Evolutionary conservation across 1,140 invertebrate genomes (phyloP), one percentile per base, ranked within the genome.

Genomic region (Ceratitis capitata): DNA sequence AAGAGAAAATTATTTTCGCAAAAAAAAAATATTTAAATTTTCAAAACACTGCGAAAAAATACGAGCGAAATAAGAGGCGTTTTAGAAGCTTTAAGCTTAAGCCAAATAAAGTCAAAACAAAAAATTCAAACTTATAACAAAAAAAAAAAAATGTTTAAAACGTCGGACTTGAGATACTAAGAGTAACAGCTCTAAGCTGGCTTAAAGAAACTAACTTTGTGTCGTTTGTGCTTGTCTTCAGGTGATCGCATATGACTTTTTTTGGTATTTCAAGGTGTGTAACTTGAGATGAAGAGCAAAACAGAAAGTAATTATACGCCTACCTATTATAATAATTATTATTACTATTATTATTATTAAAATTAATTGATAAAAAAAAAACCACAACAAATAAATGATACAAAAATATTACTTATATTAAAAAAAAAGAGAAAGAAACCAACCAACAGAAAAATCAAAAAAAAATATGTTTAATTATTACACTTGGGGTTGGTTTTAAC

Each of bases 241-340:
- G 12, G 39, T 78, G 39, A 26, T 78, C 14, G 10, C 14, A 78
- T 35, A 45, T 78, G 45, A 39, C 45, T 45, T 78, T 9, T 78
- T 78, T 78, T 45, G 69, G 42, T 45, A 45, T 78, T 42, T 23
- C 42, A 45, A 9, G 5, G 10, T 16, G n/a, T 14, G 56, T n/a
- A 69, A 69, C 64, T 42, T 78, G 69, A 78, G 32, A 35, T 78
- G 69, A 58, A 51, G 82, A 83, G 53, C 47, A 83, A 83, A 83
- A 83, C 47, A 53, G 53, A 83, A 83, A 83, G 82, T 83, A 83
- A 53, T 83, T 83, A 51, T 83, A 78, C 69, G 82, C 82, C 82
- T 83, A 83, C 23, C 49, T 49, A 45, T 51, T 53, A 83, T 84
- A 56, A 84, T 53, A 61, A 58, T 84, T 61, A 58, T 84, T 84